Percentiles rank a stretch among this genome's conserved stretches.
phyloP scores from a whole-genome alignment of 2,797 vertebrate genomes.

The Furcifer pardalis region DNA sequence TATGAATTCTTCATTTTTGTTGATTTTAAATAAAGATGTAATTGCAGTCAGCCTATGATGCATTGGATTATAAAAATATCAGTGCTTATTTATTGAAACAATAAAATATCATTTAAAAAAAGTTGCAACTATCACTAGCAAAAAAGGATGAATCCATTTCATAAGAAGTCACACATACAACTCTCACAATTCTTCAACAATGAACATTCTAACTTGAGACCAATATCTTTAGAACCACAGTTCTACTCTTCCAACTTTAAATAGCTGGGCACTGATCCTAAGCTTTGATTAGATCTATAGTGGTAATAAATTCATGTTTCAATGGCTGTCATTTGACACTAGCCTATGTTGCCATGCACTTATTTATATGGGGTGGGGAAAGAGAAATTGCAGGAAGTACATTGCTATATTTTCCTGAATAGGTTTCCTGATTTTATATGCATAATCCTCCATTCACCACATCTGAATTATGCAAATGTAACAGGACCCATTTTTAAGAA shows the following conservation, averaged over 20 bases:
- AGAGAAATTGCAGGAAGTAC: neutral
- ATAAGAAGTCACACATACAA: conserved; percentile 6
- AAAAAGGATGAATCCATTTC: conserved; percentile 24
- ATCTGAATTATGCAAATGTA: too few relatives aligned
- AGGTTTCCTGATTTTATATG: neutral
- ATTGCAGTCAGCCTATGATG: neutral
- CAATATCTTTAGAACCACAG: neutral
- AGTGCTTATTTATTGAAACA: neutral
- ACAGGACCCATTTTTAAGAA: too few relatives aligned
- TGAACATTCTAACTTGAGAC: neutral
- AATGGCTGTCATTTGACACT: neutral
- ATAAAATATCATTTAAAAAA: neutral
- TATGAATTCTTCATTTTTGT: conserved; percentile 44
- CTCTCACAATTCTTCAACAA: neutral
- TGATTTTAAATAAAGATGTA: conserved; percentile 32
- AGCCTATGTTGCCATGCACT: neutral
- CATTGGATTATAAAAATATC: neutral
- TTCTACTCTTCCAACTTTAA: neutral
- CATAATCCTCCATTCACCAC: neutral
- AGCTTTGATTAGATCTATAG: neutral
- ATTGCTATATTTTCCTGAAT: neutral
- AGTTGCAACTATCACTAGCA: conserved; percentile 6
- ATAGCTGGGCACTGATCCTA: neutral
- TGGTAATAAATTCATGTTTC: neutral
- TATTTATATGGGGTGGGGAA: neutral